Percentiles rank a stretch among this genome's conserved stretches.
phyloP scores from a whole-genome alignment of 2,888 invertebrate species.

The Ophraella communa region DNA sequence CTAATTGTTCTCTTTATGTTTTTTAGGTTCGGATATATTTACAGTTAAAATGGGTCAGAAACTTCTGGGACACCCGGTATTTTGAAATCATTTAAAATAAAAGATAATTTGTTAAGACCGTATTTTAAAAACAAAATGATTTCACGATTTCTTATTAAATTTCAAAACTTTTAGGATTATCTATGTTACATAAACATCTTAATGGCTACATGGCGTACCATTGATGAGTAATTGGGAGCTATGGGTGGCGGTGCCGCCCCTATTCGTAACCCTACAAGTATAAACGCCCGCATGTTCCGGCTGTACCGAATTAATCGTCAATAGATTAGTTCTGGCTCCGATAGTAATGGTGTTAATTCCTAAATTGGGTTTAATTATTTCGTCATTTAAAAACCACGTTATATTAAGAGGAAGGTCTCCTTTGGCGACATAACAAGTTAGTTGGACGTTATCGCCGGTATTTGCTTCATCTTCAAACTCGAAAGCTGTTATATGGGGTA shows the following conservation, averaged over 20 bases:
- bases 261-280: constrained; percentile 72
- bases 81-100: too few species aligned
- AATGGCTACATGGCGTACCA: constrained; percentile 61
- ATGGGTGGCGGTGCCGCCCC: constrained; percentile 69
- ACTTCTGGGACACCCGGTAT: too few species aligned
- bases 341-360: constrained; percentile 54
- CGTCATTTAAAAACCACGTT: constrained; percentile 74
- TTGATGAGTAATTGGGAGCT: constrained; percentile 70
- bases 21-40: too few species aligned
- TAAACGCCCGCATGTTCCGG: constrained; percentile 75
- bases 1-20: too few species aligned
- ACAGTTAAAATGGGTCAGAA: too few species aligned
- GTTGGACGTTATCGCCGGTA: constrained; percentile 72
- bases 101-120: too few species aligned
- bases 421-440: constrained; percentile 73
- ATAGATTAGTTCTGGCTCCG: constrained; percentile 66
- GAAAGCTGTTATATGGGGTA: constrained; percentile 66
- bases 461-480: constrained; percentile 68
- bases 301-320: constrained; percentile 69
- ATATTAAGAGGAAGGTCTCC: constrained; percentile 78
- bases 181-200: neutral
- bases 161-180: too few species aligned
- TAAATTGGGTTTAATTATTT: constrained; percentile 54
- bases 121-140: too few species aligned
- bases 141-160: too few species aligned